Evolutionary conservation across 2,113 vertebrate species (phyloP).

Genomic region (Anolis sagrei): DNA sequence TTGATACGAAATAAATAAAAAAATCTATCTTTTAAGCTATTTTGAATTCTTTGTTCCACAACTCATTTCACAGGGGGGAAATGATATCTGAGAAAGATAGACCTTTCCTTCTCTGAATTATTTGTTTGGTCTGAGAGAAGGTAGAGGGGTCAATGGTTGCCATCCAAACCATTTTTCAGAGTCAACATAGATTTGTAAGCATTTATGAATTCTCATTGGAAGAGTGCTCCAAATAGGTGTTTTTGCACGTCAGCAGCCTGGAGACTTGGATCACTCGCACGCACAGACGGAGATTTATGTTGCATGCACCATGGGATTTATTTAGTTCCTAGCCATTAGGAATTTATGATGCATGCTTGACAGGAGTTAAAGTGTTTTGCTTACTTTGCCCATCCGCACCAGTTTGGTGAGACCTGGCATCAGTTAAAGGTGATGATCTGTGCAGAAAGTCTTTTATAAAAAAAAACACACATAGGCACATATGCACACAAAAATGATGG

Average conservation of each 20-base stretch:
- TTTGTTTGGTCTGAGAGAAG: not conserved
- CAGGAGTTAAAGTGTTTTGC: slow-evolving; percentile 20
- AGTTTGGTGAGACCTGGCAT: not conserved
- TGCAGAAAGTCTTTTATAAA: not conserved
- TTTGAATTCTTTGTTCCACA: too few species aligned
- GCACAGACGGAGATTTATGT: not conserved
- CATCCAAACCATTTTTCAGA: not conserved
- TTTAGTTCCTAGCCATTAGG: not conserved
- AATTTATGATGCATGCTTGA: slow-evolving; percentile 39
- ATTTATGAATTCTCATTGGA: not conserved
- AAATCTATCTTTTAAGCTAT: too few species aligned
- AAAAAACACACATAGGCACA: not conserved
- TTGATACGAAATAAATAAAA: too few species aligned
- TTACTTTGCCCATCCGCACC: not conserved
- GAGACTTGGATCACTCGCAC: not conserved
- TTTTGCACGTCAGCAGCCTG: not conserved
- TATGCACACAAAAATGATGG: not conserved
- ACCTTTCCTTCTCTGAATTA: not conserved
- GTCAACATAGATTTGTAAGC: slow-evolving; percentile 18
- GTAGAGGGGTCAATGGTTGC: not conserved
- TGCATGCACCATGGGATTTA: not conserved
- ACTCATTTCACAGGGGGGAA: not conserved
- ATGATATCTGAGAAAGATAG: not conserved
- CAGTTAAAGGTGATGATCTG: slow-evolving; percentile 4
- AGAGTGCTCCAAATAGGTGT: not conserved